These are phyloP conservation scores for Pelecanoides urinatrix DNA, from an alignment of 2,113 vertebrate species.

Conservation along the genomic window DNA sequence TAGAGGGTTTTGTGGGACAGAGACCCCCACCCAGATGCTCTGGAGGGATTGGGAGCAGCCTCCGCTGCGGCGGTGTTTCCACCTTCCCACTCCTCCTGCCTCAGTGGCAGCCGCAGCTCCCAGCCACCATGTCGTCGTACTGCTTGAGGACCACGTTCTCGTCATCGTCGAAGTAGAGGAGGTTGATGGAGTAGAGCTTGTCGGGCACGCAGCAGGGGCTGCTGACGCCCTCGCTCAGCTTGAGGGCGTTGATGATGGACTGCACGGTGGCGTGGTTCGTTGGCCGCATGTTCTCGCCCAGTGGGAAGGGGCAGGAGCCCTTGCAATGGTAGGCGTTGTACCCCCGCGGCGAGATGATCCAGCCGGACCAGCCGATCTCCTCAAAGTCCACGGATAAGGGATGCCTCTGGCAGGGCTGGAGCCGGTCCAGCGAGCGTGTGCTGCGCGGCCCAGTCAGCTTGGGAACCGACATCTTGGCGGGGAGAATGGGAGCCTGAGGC, in stretches of 20 bases:
- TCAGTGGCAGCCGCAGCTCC: slow-evolving; percentile 82
- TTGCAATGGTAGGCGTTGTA: slow-evolving; percentile 86
- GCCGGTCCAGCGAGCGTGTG: background rate
- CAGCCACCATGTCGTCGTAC: slow-evolving; percentile 82
- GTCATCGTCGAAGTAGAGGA: slow-evolving; percentile 81
- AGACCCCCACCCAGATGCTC: background rate
- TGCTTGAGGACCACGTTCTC: slow-evolving; percentile 86
- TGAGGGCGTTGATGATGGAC: slow-evolving; percentile 83
- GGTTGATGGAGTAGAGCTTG: slow-evolving; percentile 78
- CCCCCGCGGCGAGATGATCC: slow-evolving; percentile 84
- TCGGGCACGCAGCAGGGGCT: slow-evolving; percentile 84
- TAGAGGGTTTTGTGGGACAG: background rate
- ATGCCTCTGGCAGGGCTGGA: slow-evolving; percentile 70
- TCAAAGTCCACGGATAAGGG: slow-evolving; percentile 84
- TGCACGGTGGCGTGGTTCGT: slow-evolving; percentile 87
- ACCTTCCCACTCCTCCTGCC: background rate
- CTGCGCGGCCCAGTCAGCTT: background rate
- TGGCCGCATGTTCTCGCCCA: slow-evolving; percentile 76
- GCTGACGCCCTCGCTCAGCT: slow-evolving; percentile 70
- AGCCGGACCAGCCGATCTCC: slow-evolving; percentile 84
- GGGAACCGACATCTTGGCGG: fast-evolving
- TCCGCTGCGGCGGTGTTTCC: fast-evolving
- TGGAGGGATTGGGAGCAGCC: background rate
- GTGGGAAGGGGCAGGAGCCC: slow-evolving; percentile 81
- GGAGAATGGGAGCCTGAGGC: background rate